Conservation (phyloP, 2,797 vertebrate species). For the Coilia nasus region DNA sequence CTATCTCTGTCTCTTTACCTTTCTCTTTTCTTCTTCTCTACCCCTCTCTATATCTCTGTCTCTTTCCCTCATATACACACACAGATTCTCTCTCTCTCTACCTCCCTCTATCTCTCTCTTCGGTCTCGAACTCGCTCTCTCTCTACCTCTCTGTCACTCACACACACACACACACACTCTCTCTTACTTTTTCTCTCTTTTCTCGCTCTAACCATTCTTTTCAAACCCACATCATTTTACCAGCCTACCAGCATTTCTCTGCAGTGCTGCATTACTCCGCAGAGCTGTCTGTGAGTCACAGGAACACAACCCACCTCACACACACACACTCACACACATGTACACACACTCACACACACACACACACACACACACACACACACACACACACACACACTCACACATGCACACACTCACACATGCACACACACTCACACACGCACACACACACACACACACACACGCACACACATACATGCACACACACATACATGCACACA, state of each 20-base stretch:
- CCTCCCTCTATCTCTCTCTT: not conserved
- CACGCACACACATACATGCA: not conserved
- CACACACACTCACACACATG: not conserved
- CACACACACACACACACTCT: not conserved
- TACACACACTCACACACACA: not conserved
- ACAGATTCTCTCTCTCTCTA: not conserved
- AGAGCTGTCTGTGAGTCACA: slow-evolving; percentile 68
- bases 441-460: not conserved
- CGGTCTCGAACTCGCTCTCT: not conserved
- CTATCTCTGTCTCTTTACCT: no score
- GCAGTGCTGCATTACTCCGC: slow-evolving; percentile 74
- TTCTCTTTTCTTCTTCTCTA: no score
- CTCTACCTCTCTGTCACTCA: slow-evolving; percentile 9
- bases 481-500: not conserved
- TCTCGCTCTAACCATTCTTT: slow-evolving; percentile 42
- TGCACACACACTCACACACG: no score
- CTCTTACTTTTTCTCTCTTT: slow-evolving; percentile 39
- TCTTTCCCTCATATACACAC: no score
- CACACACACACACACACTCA: slow-evolving; percentile 31
- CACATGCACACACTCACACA: not conserved
- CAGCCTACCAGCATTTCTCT: slow-evolving; percentile 52
- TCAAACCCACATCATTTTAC: slow-evolving; percentile 19
- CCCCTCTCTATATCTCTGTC: no score
- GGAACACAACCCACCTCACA: slow-evolving; percentile 17
- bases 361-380: not conserved